These are phyloP conservation scores for Drosophila tropicalis DNA, from an alignment of 1,140 invertebrate species.

Conservation along the genomic window DNA sequence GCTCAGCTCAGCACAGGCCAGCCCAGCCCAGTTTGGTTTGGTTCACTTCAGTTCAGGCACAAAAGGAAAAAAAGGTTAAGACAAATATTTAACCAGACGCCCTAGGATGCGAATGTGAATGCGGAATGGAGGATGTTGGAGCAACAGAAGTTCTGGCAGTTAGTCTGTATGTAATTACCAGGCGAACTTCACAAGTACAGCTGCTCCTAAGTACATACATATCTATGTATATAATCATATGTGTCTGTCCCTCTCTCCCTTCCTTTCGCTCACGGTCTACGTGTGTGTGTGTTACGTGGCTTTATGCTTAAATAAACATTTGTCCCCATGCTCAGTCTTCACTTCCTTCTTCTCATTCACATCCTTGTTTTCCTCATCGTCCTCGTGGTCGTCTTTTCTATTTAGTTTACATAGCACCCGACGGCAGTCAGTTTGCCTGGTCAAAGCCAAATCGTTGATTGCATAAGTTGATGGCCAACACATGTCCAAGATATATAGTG, in stretches of 20 bases:
- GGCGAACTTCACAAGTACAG: slow-evolving; percentile 67
- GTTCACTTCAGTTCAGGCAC: slow-evolving; percentile 26
- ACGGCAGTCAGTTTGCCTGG: slow-evolving; percentile 63
- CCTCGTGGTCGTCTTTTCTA: slow-evolving; percentile 27
- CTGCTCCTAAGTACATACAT: slow-evolving; percentile 70
- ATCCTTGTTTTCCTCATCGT: slow-evolving; percentile 19
- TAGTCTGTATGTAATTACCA: slow-evolving; percentile 78
- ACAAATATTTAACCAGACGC: slow-evolving; percentile 75
- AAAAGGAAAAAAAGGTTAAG: slow-evolving; percentile 75
- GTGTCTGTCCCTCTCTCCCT: slow-evolving; percentile 18
- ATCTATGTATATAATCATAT: slow-evolving; percentile 3
- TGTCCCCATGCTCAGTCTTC: slow-evolving; percentile 34
- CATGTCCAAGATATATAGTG: slow-evolving; percentile 77
- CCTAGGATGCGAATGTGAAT: slow-evolving; percentile 9
- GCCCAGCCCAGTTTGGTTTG: too few relatives aligned
- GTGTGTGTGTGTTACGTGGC: slow-evolving; percentile 54
- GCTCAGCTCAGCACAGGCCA: not conserved
- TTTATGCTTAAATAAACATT: slow-evolving; percentile 82
- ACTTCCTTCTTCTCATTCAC: not conserved
- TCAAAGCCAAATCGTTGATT: slow-evolving; percentile 81
- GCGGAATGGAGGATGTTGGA: not conserved
- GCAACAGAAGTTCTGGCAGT: slow-evolving; percentile 30
- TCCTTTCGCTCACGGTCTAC: not conserved
- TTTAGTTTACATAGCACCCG: slow-evolving; percentile 76
- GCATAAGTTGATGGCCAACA: slow-evolving; percentile 81